These are phyloP conservation scores for Itoplectis maculator DNA, from an alignment of 2,888 invertebrate genomes.

Conservation along the genomic window DNA sequence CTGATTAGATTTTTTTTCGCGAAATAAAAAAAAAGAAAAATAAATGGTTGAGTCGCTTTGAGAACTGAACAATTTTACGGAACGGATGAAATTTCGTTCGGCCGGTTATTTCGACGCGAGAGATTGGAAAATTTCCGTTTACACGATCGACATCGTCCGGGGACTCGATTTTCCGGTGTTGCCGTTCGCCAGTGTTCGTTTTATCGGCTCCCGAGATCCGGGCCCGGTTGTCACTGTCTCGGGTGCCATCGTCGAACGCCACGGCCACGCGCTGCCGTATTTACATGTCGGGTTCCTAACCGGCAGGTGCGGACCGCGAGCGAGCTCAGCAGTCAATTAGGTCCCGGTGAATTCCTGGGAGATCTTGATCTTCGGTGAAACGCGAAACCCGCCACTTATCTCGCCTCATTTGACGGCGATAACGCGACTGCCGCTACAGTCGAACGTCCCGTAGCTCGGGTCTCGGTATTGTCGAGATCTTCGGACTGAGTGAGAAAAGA, in stretches of 20 bases:
- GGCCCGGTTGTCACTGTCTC: not conserved
- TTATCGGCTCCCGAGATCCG: not conserved
- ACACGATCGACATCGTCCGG: too few relatives aligned
- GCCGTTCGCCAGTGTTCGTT: not conserved
- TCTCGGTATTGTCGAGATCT: not conserved
- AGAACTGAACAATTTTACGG: too few relatives aligned
- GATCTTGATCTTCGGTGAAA: not conserved
- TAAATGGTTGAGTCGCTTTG: too few relatives aligned
- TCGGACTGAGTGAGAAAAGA: too few relatives aligned
- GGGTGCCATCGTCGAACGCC: not conserved
- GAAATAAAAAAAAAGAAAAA: too few relatives aligned
- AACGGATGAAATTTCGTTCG: too few relatives aligned
- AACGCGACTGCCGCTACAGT: not conserved
- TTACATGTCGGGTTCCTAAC: not conserved
- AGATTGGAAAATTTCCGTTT: too few relatives aligned
- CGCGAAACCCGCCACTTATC: constrained; percentile 2
- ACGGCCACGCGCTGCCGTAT: not conserved
- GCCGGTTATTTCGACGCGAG: too few relatives aligned
- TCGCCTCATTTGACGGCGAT: constrained; percentile 9
- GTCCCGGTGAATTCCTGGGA: not conserved
- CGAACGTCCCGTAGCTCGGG: not conserved
- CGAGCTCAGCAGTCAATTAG: not conserved
- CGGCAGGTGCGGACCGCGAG: not conserved
- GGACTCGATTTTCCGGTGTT: not conserved
- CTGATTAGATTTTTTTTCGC: too few relatives aligned